phyloP scores from a whole-genome alignment of 2,888 invertebrate species.

The Tineola bisselliella region DNA sequence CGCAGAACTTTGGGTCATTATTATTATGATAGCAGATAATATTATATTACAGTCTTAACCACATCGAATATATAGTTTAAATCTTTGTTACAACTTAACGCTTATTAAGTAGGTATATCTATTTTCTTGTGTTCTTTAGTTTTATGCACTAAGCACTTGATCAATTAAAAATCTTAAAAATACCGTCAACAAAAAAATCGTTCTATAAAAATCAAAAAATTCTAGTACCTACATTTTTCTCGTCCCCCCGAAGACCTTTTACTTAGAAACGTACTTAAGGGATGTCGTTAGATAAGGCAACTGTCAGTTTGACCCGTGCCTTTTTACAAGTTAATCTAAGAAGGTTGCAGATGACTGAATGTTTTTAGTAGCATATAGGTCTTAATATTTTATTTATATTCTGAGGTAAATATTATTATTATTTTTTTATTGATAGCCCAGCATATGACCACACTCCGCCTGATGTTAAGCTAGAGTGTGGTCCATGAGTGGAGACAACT shows the following conservation, averaged over 20 bases:
- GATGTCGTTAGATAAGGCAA: constrained; percentile 36
- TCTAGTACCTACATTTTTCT: neutral
- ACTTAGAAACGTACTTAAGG: constrained; percentile 1
- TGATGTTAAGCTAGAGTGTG: too few species aligned
- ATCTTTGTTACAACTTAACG: neutral
- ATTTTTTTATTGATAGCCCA: too few species aligned
- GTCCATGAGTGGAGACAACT: too few species aligned
- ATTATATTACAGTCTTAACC: constrained; percentile 8
- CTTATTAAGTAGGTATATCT: neutral
- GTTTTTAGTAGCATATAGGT: neutral
- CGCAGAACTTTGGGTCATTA: constrained; percentile 4
- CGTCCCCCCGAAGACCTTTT: neutral
- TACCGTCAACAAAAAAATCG: too few species aligned
- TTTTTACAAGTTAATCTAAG: neutral
- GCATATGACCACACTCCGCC: too few species aligned
- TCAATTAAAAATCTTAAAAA: too few species aligned
- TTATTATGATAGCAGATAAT: constrained; percentile 10
- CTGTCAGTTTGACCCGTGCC: constrained; percentile 27
- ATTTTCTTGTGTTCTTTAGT: too few species aligned
- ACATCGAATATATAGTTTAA: constrained; percentile 3
- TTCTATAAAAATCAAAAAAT: too few species aligned
- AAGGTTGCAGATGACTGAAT: neutral
- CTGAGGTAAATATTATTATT: too few species aligned
- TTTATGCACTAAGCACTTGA: too few species aligned
- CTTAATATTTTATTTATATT: too few species aligned